These are phyloP conservation scores for Rhinoderma darwinii DNA, from an alignment of 2,113 vertebrate genomes.

Conservation along the genomic window DNA sequence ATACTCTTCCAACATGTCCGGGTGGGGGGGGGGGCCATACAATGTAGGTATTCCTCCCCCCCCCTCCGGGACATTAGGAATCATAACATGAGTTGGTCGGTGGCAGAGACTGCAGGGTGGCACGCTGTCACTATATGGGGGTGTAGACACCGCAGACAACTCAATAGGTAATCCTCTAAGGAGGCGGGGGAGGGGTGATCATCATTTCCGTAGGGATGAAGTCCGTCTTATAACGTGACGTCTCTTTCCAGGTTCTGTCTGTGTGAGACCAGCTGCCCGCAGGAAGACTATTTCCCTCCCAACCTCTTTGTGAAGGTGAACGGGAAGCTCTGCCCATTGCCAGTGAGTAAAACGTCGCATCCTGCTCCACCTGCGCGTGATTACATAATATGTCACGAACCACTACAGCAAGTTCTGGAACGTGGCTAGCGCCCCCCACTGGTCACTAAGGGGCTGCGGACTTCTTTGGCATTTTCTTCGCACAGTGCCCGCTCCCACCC, in stretches of 20 bases:
- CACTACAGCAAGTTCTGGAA: too few species aligned
- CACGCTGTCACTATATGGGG: too few species aligned
- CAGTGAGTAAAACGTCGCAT: slow-evolving; percentile 65
- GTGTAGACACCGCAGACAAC: not conserved
- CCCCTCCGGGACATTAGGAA: too few species aligned
- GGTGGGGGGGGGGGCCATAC: too few species aligned
- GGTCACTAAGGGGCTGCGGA: not conserved
- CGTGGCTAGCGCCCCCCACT: too few species aligned
- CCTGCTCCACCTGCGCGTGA: not conserved
- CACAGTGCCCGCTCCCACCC: not conserved
- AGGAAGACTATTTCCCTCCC: slow-evolving; percentile 79
- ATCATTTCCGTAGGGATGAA: too few species aligned
- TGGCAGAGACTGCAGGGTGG: not conserved
- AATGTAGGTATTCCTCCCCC: too few species aligned
- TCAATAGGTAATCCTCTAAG: not conserved
- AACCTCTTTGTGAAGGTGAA: slow-evolving; percentile 81
- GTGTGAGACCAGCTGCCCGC: slow-evolving; percentile 81
- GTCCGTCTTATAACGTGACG: not conserved
- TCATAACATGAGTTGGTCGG: too few species aligned
- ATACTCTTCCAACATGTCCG: too few species aligned
- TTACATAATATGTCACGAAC: too few species aligned
- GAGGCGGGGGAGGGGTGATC: not conserved
- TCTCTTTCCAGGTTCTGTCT: slow-evolving; percentile 73
- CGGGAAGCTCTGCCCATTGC: slow-evolving; percentile 77
- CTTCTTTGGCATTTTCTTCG: not conserved